Conservation (phyloP, 2,113 vertebrate species). For the Polyodon spathula region DNA sequence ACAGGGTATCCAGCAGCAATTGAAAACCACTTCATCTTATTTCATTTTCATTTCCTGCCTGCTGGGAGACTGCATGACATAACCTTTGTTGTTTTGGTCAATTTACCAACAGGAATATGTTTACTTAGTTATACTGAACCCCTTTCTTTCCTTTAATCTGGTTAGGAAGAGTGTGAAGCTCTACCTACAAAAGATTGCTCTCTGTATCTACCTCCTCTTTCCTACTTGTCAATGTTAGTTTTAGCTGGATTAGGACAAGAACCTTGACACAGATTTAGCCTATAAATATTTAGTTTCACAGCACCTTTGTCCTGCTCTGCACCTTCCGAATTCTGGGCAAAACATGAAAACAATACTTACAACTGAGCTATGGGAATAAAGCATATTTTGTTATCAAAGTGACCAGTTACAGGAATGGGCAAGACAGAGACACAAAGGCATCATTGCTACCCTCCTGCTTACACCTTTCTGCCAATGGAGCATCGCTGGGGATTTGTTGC, state of each 20-base stretch:
- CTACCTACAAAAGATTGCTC: neutral
- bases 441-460: neutral
- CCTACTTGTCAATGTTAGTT: neutral
- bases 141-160: neutral
- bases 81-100: too few species aligned
- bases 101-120: too few species aligned
- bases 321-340: neutral
- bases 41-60: too few species aligned
- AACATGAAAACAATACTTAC: too few species aligned
- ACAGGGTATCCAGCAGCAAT: too few species aligned
- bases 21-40: too few species aligned
- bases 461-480: neutral
- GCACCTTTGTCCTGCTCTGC: neutral
- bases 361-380: too few species aligned
- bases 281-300: constrained; percentile 2
- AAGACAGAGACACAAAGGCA: neutral
- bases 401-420: neutral
- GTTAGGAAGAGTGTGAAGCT: neutral
- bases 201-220: neutral
- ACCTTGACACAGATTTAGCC: neutral
- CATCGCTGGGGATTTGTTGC: neutral
- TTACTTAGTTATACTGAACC: neutral
- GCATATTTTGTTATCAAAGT: too few species aligned
- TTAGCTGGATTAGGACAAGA: neutral
- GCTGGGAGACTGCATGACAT: too few species aligned